Conservation (phyloP, 2,113 vertebrate species). For the Aptenodytes forsteri region DNA sequence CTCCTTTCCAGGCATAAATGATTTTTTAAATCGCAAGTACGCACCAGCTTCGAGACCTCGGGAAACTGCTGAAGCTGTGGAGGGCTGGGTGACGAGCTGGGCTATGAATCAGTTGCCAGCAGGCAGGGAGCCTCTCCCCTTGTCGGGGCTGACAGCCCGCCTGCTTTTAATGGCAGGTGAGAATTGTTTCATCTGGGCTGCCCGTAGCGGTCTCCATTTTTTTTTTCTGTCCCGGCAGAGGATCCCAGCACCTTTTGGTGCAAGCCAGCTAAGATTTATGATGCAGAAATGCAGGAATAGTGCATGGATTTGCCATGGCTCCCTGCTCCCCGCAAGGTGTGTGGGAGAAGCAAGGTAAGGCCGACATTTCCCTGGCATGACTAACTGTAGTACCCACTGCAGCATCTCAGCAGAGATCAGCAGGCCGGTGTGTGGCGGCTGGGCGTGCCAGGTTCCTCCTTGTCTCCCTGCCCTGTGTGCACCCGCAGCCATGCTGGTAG, state of each 20-base stretch:
- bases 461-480: neutral
- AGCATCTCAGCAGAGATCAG: neutral
- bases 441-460: neutral
- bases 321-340: neutral
- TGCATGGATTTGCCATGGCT: neutral
- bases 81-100: neutral
- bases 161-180: neutral
- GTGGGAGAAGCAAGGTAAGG: neutral
- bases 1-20: neutral
- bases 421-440: fast-evolving
- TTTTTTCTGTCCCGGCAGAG: neutral
- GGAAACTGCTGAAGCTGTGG: neutral
- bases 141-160: neutral
- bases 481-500: neutral
- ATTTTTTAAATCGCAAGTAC: neutral
- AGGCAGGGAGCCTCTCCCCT: neutral
- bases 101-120: neutral
- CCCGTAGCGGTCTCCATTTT: fast-evolving
- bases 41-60: neutral
- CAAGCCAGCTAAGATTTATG: neutral
- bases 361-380: neutral
- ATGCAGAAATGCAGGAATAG: neutral
- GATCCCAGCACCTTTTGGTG: neutral
- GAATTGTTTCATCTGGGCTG: neutral
- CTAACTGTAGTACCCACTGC: neutral